Conservation (phyloP, 2,888 invertebrate genomes). For the Pasiphila rectangulata region DNA sequence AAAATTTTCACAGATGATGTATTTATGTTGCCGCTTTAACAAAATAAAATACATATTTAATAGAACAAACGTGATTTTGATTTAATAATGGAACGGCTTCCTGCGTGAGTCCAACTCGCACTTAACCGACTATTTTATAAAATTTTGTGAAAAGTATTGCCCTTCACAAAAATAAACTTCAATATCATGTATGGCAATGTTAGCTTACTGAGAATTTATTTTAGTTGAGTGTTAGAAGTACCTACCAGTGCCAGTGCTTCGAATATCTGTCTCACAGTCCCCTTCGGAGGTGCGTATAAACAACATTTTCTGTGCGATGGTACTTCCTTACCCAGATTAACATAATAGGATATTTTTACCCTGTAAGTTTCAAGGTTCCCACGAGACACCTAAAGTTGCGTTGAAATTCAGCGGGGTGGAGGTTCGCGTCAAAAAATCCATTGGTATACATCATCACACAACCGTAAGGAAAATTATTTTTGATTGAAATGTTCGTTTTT, state of each 20-base stretch:
- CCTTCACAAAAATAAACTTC: too few relatives aligned
- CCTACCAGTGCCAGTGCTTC: slow-evolving; percentile 39
- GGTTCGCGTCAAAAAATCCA: slow-evolving; percentile 44
- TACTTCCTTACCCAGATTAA: slow-evolving; percentile 48
- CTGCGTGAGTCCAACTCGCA: too few relatives aligned
- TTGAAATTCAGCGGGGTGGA: slow-evolving; percentile 42
- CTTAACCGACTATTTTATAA: too few relatives aligned
- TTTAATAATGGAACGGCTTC: too few relatives aligned
- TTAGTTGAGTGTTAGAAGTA: slow-evolving; percentile 22
- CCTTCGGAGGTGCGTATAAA: slow-evolving; percentile 46
- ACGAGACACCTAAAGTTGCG: slow-evolving; percentile 50
- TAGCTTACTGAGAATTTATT: not conserved
- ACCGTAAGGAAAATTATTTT: slow-evolving; percentile 22
- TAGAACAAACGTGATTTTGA: too few relatives aligned
- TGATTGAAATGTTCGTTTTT: slow-evolving; percentile 16
- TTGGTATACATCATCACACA: slow-evolving; percentile 39
- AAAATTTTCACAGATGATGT: too few relatives aligned
- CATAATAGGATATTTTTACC: slow-evolving; percentile 58
- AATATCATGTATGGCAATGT: not conserved
- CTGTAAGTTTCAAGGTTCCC: slow-evolving; percentile 52
- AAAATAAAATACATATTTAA: too few relatives aligned
- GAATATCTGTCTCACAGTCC: slow-evolving; percentile 43
- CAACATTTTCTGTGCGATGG: slow-evolving; percentile 45
- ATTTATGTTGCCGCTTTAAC: too few relatives aligned
- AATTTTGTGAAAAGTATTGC: too few relatives aligned